A percentile compares a stretch with the other conserved stretches of the same genome.
These are phyloP conservation scores for Oceanites oceanicus DNA, from an alignment of 2,113 vertebrate genomes.

Conservation along the genomic window DNA sequence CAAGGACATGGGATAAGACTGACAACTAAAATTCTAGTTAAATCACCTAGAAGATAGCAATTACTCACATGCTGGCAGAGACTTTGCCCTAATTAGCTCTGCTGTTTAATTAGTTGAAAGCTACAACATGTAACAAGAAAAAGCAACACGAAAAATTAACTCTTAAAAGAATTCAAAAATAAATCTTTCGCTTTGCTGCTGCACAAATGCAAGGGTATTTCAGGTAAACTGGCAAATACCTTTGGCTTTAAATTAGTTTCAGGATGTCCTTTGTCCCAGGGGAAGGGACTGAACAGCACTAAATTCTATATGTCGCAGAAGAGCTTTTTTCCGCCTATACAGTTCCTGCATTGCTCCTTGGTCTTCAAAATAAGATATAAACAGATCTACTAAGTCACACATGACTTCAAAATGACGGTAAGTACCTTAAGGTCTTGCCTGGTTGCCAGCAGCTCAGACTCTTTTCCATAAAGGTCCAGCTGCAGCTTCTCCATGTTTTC, in stretches of 20 bases:
- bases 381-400: not conserved
- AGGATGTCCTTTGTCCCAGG: not conserved
- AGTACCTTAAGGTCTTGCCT: slow-evolving; percentile 93
- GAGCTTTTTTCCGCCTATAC: not conserved
- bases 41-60: not conserved
- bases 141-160: not conserved
- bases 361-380: not conserved
- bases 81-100: not conserved
- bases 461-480: slow-evolving; percentile 91
- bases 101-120: not conserved
- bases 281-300: not conserved
- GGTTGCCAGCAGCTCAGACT: slow-evolving; percentile 90
- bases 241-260: not conserved
- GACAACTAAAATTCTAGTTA: not conserved
- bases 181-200: not conserved
- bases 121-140: not conserved
- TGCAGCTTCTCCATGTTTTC: slow-evolving; percentile 82
- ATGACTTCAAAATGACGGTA: not conserved
- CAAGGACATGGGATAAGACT: not conserved
- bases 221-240: not conserved
- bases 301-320: not conserved
- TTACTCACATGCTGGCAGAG: not conserved
- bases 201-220: not conserved
- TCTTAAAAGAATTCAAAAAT: not conserved
- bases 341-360: not conserved